Evolutionary conservation across 2,888 invertebrate species (phyloP).

Genomic region (Choristoneura rosaceana): DNA sequence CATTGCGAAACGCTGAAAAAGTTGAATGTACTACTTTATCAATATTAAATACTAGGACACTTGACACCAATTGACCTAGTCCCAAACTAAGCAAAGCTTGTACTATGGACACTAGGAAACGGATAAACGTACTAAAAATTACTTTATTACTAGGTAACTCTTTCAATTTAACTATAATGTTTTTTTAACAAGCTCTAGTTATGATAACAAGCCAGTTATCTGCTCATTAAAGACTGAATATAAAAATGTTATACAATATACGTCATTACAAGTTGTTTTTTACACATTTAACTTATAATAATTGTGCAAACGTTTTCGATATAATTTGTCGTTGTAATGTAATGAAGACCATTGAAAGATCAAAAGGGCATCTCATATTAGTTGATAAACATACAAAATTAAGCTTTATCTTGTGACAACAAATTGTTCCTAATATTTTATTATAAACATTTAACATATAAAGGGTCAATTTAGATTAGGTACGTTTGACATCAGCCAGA

Average conservation of each 20-base stretch:
- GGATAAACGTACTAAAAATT: too few species aligned
- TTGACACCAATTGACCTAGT: too few species aligned
- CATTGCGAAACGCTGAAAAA: too few species aligned
- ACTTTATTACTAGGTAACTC: too few species aligned
- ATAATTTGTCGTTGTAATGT: not conserved
- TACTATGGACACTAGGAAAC: too few species aligned
- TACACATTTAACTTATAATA: not conserved
- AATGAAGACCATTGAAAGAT: not conserved
- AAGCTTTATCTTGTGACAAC: not conserved
- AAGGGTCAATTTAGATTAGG: too few species aligned
- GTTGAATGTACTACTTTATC: too few species aligned
- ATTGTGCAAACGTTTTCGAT: not conserved
- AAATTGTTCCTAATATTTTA: too few species aligned
- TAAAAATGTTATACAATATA: not conserved
- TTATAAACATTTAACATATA: not conserved
- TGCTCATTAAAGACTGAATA: not conserved
- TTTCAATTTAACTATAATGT: too few species aligned
- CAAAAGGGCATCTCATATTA: not conserved
- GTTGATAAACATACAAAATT: not conserved
- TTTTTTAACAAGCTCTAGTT: not conserved
- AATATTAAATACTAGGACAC: too few species aligned
- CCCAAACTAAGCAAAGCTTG: too few species aligned
- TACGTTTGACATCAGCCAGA: too few species aligned
- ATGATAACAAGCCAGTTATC: not conserved
- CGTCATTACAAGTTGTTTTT: not conserved